Evolutionary conservation across 2,888 invertebrate species (phyloP).

Genomic region (Adelphocoris suturalis): DNA sequence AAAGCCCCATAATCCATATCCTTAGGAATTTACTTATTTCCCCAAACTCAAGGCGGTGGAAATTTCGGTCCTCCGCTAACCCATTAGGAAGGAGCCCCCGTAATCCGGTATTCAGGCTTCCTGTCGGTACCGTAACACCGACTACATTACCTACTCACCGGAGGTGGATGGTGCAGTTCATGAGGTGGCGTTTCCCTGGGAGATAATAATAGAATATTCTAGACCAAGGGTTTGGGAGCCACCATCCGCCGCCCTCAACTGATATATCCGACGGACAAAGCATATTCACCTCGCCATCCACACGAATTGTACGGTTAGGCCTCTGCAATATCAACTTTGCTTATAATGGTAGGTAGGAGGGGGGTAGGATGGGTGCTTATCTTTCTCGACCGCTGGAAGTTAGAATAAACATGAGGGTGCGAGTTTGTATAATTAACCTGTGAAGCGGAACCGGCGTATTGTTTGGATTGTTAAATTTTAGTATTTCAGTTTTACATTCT

Average conservation of each 20-base stretch:
- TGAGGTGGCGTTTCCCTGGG: constrained; percentile 18
- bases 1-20: too few species aligned
- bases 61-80: not conserved
- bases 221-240: not conserved
- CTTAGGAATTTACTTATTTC: not conserved
- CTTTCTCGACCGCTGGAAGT: constrained; percentile 14
- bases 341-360: not conserved
- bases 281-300: constrained; percentile 10
- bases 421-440: constrained; percentile 6
- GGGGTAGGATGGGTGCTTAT: not conserved
- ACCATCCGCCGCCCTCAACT: not conserved
- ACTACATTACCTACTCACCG: not conserved
- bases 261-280: constrained; percentile 33
- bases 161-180: not conserved
- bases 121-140: not conserved
- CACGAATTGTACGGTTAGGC: constrained; percentile 5
- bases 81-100: not conserved
- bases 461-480: not conserved
- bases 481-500: not conserved
- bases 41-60: not conserved
- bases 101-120: not conserved
- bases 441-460: not conserved
- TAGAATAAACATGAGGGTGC: constrained; percentile 25
- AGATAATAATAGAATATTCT: constrained; percentile 16
- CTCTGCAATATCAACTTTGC: not conserved